A percentile compares a stretch with the other conserved stretches of the same genome.
Conservation (phyloP, 92 coral and sea anemone species). For the Palythoa grandiflora region DNA sequence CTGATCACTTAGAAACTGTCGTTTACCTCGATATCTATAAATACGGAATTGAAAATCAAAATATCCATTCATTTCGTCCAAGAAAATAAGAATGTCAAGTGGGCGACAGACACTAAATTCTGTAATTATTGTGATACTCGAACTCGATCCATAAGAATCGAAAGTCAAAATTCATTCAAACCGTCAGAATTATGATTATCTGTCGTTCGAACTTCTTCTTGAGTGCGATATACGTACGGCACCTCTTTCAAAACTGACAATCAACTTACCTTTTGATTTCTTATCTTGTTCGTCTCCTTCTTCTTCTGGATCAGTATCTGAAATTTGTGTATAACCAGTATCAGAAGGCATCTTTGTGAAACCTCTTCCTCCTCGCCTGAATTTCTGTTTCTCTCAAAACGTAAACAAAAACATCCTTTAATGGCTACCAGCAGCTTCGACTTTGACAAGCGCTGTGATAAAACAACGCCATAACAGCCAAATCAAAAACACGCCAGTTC, state of each 20-base stretch:
- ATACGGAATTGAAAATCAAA: too few species aligned
- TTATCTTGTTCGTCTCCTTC: neutral
- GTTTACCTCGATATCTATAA: too few species aligned
- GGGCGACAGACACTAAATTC: too few species aligned
- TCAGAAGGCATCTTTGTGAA: constrained; percentile 22
- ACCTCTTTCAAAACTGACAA: neutral
- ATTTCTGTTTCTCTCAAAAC: constrained; percentile 21
- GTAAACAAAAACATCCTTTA: constrained; percentile 26
- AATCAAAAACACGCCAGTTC: neutral
- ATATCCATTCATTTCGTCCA: too few species aligned
- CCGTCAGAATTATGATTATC: neutral
- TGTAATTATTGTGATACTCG: too few species aligned
- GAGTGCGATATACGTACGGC: neutral
- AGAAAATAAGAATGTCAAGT: too few species aligned
- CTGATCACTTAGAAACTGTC: too few species aligned
- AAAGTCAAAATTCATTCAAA: too few species aligned
- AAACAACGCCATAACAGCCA: neutral
- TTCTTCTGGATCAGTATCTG: constrained; percentile 35
- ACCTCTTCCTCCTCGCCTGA: neutral
- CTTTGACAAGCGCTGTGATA: neutral
- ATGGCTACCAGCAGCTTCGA: constrained; percentile 3
- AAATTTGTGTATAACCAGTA: constrained; percentile 38
- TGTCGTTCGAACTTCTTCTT: neutral
- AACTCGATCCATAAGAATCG: too few species aligned
- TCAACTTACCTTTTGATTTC: neutral